Evolutionary conservation across 37 sponge, comb jelly and placozoan genomes (phyloP).

Genomic region (Aplysina aerophoba): DNA sequence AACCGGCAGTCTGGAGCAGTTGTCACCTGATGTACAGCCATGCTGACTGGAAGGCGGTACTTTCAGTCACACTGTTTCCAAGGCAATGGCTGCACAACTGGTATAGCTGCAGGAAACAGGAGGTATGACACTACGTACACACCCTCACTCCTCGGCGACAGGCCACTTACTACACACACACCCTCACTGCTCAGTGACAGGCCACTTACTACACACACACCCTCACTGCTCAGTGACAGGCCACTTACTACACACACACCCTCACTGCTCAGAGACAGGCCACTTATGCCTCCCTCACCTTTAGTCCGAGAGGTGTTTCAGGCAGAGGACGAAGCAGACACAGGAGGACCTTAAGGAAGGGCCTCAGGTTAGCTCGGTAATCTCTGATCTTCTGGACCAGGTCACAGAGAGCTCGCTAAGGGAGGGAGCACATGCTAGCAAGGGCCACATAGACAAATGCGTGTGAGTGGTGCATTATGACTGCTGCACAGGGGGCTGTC

Average conservation of each 20-base stretch:
- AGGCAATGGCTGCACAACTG: slow-evolving; percentile 49
- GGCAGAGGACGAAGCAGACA: not conserved
- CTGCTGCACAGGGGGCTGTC: not conserved
- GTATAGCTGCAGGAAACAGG: slow-evolving; percentile 40
- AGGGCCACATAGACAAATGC: not conserved
- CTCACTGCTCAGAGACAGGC: not conserved
- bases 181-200: not conserved
- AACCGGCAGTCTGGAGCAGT: not conserved
- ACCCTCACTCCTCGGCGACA: too few species aligned
- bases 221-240: not conserved
- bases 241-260: not conserved
- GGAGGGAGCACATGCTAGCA: not conserved
- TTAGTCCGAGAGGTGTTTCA: not conserved
- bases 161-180: not conserved
- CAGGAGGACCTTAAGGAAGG: slow-evolving; percentile 9
- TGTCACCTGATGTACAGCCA: slow-evolving; percentile 57
- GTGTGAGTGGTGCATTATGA: not conserved
- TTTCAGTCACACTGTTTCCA: slow-evolving; percentile 34
- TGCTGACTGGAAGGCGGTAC: slow-evolving; percentile 42
- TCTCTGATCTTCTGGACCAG: not conserved
- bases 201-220: not conserved
- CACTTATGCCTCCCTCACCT: not conserved
- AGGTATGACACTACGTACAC: not conserved
- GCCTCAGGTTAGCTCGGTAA: not conserved
- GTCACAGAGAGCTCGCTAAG: not conserved